Evolutionary conservation across 2,113 vertebrate species (phyloP).

Genomic region (Symphodus melops): DNA sequence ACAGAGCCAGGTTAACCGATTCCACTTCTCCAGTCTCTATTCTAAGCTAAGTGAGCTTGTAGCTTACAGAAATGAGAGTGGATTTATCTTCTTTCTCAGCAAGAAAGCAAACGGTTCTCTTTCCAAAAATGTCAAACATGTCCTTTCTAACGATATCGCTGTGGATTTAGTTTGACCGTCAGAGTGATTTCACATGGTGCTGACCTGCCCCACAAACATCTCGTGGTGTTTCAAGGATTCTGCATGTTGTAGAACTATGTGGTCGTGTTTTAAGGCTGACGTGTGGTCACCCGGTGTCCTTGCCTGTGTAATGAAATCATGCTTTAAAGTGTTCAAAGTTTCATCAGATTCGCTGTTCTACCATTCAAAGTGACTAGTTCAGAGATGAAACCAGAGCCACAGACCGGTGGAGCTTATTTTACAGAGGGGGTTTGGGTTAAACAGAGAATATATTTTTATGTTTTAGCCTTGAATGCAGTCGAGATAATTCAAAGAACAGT

Average conservation of each 20-base stretch:
- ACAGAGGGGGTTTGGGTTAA: slow-evolving; percentile 56
- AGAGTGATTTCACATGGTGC: slow-evolving; percentile 49
- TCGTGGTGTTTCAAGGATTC: slow-evolving; percentile 23
- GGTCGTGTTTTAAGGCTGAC: slow-evolving; percentile 26
- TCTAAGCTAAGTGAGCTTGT: slow-evolving; percentile 5
- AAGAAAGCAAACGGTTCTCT: neutral
- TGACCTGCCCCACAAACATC: slow-evolving; percentile 14
- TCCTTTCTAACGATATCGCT: slow-evolving; percentile 39
- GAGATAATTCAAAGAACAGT: slow-evolving; percentile 47
- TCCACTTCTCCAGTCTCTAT: neutral
- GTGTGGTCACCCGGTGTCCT: slow-evolving; percentile 32
- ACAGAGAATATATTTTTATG: slow-evolving; percentile 79
- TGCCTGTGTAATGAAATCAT: slow-evolving; percentile 28
- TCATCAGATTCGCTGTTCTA: slow-evolving; percentile 50
- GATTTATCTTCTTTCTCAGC: neutral
- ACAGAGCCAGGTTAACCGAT: neutral
- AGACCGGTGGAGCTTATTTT: slow-evolving; percentile 62
- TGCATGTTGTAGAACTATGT: slow-evolving; percentile 32
- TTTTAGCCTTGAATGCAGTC: slow-evolving; percentile 71
- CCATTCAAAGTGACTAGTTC: slow-evolving; percentile 28
- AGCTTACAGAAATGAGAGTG: neutral
- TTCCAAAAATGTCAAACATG: slow-evolving; percentile 21
- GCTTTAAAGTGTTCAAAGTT: slow-evolving; percentile 66
- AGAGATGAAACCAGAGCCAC: slow-evolving; percentile 55
- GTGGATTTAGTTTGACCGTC: slow-evolving; percentile 49